These are phyloP conservation scores for Abrostola triplasia DNA, from an alignment of 2,888 invertebrate species.

Conservation along the genomic window DNA sequence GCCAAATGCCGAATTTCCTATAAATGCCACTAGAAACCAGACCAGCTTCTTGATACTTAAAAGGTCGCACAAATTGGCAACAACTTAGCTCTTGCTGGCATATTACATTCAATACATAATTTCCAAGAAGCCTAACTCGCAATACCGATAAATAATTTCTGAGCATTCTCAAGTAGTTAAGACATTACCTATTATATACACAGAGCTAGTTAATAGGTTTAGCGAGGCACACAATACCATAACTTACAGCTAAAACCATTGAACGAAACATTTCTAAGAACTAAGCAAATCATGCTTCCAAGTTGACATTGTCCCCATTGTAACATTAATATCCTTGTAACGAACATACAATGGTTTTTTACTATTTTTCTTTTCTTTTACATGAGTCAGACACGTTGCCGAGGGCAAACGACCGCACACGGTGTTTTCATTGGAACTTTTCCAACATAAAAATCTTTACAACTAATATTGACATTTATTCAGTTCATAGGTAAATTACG, in stretches of 20 bases:
- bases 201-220: conserved; percentile 25
- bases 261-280: conserved; percentile 45
- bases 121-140: conserved; percentile 37
- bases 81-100: conserved; percentile 19
- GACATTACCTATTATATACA: conserved; percentile 20
- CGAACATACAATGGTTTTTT: conserved; percentile 35
- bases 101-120: conserved; percentile 24
- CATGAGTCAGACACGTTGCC: conserved; percentile 58
- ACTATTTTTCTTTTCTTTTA: conserved; percentile 53
- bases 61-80: conserved; percentile 38
- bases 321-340: conserved; percentile 36
- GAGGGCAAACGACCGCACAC: conserved; percentile 72
- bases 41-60: conserved; percentile 30
- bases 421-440: conserved; percentile 71
- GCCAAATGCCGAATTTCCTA: conserved; percentile 50
- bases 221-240: conserved; percentile 20
- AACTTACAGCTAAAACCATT: conserved; percentile 15
- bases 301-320: conserved; percentile 35
- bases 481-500: conserved; percentile 36
- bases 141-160: conserved; percentile 31
- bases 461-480: conserved; percentile 43
- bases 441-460: conserved; percentile 66
- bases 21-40: conserved; percentile 33
- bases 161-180: conserved; percentile 26
- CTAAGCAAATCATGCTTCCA: conserved; percentile 18